Base-by-base conservation (phyloP, 2,888 invertebrate species). In the Ectemnius lituratus region DNA sequence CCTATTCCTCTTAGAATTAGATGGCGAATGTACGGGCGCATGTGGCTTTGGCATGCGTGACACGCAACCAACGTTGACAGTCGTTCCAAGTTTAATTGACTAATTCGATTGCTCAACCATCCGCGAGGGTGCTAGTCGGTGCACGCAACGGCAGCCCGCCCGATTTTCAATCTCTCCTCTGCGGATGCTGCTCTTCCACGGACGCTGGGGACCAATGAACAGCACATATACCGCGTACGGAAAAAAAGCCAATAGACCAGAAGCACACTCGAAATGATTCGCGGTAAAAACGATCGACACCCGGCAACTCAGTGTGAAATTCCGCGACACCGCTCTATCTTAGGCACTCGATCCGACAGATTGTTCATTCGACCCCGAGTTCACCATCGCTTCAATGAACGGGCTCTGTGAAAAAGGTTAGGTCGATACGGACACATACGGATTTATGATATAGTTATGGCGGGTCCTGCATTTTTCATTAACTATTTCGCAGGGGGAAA, bases 21-120 rank as follows among this genome's bases (percentile, higher is more conserved):
- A 52, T n/a, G 52, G n/a, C 52, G 16, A 16, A 5, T 52, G 4
- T 6, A 3, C 52, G 52, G 52, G 16, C 52, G 52, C 5, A 11
- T 16, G 4, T 52, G 37, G 37, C 37, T 8, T 37, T 37, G 37
- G 37, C 37, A 37, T 16, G 52, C 52, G 52, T 13, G 52, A 52
- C 52, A 16, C 52, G 52, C 14, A 16, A 14, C n/a, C 52, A 13
- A 49, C 57, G 57, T 45, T 8, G 14, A 20, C 62, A 72, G 68
- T 62, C 63, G 64, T 73, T 67, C 63, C 63, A 63, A 59, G 37
- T 72, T 76, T 82, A 84, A 84, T 84, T 85, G 84, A 84, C 85
- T 84, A 84, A 79, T 79, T 85, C 76, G 75, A 80, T 84, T 76
- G 78, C 61, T 66, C 66, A 59, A 64, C 70, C 73, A 66, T 66